Evolutionary conservation across 2,888 invertebrate species (phyloP).

Genomic region (Drosophila mayaguana): DNA sequence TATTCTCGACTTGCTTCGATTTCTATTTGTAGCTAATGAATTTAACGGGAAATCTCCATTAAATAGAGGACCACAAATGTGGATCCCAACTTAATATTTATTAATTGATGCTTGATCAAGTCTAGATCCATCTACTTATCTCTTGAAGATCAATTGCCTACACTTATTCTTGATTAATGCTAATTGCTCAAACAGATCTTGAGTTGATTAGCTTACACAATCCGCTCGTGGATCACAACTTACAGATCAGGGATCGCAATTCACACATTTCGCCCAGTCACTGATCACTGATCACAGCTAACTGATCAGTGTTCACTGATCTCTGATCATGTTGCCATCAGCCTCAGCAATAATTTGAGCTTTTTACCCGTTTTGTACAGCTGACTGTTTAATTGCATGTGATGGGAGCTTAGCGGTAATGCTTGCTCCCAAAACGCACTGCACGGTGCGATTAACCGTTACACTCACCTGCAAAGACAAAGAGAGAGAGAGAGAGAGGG

Average conservation of each 20-base stretch:
- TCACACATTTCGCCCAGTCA: neutral
- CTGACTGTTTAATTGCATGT: conserved; percentile 33
- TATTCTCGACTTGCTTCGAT: neutral
- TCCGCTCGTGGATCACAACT: neutral
- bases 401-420: conserved; percentile 37
- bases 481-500: conserved; percentile 9
- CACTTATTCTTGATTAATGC: neutral
- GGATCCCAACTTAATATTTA: neutral
- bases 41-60: neutral
- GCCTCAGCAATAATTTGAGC: neutral
- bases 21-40: neutral
- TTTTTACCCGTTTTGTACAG: conserved; percentile 22
- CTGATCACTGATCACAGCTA: neutral
- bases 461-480: conserved; percentile 66
- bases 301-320: too few relatives aligned
- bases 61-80: too few relatives aligned
- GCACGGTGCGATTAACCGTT: conserved; percentile 53
- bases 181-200: neutral
- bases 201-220: neutral
- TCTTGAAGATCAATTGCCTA: neutral
- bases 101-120: neutral
- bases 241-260: neutral
- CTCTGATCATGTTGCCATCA: neutral
- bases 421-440: conserved; percentile 48
- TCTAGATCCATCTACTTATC: neutral